Evolutionary conservation across 2,113 vertebrate genomes (phyloP).

Genomic region (Sinocyclocheilus anshuiensis): DNA sequence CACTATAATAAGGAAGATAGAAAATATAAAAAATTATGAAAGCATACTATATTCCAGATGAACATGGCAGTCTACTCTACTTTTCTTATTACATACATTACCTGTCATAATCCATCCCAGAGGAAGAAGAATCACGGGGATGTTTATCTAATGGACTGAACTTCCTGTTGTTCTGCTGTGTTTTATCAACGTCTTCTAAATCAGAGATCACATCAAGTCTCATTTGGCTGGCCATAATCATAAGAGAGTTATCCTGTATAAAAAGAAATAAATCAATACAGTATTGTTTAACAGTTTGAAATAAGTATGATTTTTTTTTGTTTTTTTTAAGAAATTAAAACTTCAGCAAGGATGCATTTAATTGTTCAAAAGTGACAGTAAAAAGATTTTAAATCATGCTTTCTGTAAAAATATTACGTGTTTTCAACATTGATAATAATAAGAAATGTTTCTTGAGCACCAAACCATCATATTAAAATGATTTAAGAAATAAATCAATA

Average conservation of each 20-base stretch:
- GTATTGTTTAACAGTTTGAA: neutral
- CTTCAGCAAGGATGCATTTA: no score
- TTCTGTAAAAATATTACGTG: neutral
- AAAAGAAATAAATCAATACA: neutral
- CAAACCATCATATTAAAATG: neutral
- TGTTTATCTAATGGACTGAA: constrained; percentile 49
- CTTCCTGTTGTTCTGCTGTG: constrained; percentile 54
- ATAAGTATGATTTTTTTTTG: neutral
- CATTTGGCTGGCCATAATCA: constrained; percentile 40
- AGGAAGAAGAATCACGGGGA: constrained; percentile 46
- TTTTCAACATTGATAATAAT: neutral
- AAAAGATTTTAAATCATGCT: neutral
- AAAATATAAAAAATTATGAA: neutral
- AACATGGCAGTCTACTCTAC: neutral
- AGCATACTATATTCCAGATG: neutral
- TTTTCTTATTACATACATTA: constrained; percentile 31
- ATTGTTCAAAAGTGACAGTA: no score
- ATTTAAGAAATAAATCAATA: neutral
- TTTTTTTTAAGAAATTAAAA: no score
- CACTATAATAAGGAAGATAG: constrained; percentile 50
- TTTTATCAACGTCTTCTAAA: constrained; percentile 57
- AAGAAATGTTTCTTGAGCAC: neutral
- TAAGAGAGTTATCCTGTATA: constrained; percentile 53
- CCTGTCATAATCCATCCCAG: constrained; percentile 65
- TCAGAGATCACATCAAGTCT: constrained; percentile 54